These are phyloP conservation scores for Anhinga anhinga DNA, from an alignment of 2,113 vertebrate species.

Conservation along the genomic window DNA sequence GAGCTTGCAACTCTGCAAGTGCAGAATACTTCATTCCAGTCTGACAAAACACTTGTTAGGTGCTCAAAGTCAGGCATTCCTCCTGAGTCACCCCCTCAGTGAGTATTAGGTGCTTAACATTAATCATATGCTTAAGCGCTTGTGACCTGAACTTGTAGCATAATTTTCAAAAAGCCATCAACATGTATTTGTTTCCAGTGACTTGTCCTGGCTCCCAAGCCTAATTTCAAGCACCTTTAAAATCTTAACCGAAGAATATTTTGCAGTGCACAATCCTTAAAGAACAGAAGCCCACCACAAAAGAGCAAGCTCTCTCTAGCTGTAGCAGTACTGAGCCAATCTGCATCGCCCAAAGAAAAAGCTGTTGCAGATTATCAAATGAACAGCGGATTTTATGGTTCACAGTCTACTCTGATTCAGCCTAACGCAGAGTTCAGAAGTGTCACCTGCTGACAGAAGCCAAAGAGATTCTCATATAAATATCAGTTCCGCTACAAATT, in stretches of 20 bases:
- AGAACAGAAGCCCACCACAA: neutral
- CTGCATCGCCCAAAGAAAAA: neutral
- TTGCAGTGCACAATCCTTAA: neutral
- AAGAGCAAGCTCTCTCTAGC: neutral
- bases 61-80: neutral
- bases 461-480: neutral
- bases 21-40: neutral
- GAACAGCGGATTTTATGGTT: neutral
- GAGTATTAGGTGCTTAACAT: neutral
- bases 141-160: neutral
- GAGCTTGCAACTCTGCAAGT: neutral
- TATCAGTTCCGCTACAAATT: neutral
- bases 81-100: neutral
- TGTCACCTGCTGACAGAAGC: conserved; percentile 40
- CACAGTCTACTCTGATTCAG: neutral
- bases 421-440: neutral
- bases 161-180: neutral
- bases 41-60: neutral
- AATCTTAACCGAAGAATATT: neutral
- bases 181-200: neutral
- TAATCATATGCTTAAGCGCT: neutral
- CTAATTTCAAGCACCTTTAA: neutral
- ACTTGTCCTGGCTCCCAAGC: neutral
- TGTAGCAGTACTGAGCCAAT: neutral
- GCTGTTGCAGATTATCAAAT: neutral